Evolutionary conservation across 2,888 invertebrate genomes (phyloP).

Genomic region (Oxyscelio sp.): DNA sequence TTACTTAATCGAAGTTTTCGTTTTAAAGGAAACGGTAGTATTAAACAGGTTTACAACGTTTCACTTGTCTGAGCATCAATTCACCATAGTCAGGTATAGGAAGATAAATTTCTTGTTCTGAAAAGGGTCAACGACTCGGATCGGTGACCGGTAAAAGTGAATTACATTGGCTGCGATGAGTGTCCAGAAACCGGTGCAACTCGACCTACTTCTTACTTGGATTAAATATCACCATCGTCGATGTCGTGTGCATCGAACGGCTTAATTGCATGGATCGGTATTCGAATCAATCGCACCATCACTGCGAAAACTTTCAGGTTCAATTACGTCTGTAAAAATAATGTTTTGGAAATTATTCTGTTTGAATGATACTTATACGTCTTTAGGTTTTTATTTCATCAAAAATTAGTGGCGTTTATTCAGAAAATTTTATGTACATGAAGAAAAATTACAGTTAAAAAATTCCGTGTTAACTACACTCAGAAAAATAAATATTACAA

Average conservation of each 20-base stretch:
- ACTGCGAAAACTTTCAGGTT: constrained; percentile 41
- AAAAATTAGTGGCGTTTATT: too few relatives aligned
- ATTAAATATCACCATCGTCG: constrained; percentile 73
- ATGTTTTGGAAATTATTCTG: too few relatives aligned
- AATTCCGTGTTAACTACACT: too few relatives aligned
- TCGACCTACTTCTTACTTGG: constrained; percentile 77
- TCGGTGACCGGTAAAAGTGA: constrained; percentile 66
- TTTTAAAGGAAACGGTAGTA: neutral
- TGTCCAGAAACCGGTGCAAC: constrained; percentile 65
- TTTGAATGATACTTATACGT: too few relatives aligned
- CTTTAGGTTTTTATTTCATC: too few relatives aligned
- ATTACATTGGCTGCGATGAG: constrained; percentile 57
- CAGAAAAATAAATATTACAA: too few relatives aligned
- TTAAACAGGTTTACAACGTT: constrained; percentile 30
- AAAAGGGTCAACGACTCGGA: constrained; percentile 64
- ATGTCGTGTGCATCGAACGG: constrained; percentile 76
- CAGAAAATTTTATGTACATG: too few relatives aligned
- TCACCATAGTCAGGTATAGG: constrained; percentile 27
- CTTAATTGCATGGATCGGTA: constrained; percentile 78
- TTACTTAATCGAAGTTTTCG: constrained; percentile 7
- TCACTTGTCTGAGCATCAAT: constrained; percentile 38
- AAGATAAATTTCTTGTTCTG: constrained; percentile 57
- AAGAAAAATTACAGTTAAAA: too few relatives aligned
- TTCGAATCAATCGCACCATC: constrained; percentile 15
- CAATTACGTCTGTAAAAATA: too few relatives aligned